Conservation (phyloP, 2,797 vertebrate species). For the Amphiprion clarkii region DNA sequence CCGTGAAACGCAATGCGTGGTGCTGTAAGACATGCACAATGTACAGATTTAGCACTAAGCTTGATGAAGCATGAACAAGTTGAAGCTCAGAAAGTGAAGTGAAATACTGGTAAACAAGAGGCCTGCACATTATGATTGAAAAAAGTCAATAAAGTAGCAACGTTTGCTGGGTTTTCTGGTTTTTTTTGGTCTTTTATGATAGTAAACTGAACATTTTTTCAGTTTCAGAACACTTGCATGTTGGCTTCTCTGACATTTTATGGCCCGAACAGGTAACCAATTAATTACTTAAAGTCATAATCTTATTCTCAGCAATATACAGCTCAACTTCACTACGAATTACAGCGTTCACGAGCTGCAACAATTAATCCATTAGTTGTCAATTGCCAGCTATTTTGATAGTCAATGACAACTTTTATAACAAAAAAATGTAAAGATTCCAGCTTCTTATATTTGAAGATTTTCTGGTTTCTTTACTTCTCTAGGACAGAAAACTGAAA, state of each 20-base stretch:
- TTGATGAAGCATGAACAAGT: neutral
- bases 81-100: slow-evolving; percentile 2
- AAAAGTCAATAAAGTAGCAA: too few species aligned
- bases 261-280: too few species aligned
- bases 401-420: too few species aligned
- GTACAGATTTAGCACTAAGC: slow-evolving; percentile 55
- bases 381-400: too few species aligned
- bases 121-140: neutral
- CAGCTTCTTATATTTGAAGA: too few species aligned
- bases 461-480: too few species aligned
- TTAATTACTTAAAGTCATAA: neutral
- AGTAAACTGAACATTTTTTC: neutral
- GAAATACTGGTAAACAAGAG: slow-evolving; percentile 10
- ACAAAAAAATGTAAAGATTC: too few species aligned
- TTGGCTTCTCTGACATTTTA: neutral
- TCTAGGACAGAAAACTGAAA: too few species aligned
- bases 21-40: slow-evolving; percentile 30
- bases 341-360: too few species aligned
- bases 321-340: neutral
- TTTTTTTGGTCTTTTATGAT: neutral
- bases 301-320: too few species aligned
- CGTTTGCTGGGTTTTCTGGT: neutral
- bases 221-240: too few species aligned
- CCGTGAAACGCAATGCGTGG: slow-evolving; percentile 47
- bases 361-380: too few species aligned